These are phyloP conservation scores for Trinorchestia longiramus DNA, from an alignment of 1,140 invertebrate genomes.

Conservation along the genomic window DNA sequence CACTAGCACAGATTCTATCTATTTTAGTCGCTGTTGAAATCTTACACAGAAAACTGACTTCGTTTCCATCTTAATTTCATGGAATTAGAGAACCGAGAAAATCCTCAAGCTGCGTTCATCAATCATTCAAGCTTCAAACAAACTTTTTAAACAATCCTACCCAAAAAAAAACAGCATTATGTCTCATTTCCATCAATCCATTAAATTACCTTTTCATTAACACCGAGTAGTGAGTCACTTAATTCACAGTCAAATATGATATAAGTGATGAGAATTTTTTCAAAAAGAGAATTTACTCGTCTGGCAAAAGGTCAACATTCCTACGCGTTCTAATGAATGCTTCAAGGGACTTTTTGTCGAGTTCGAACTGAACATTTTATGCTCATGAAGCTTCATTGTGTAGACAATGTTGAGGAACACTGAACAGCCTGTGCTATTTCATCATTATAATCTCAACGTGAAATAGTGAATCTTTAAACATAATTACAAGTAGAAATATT, in stretches of 20 bases:
- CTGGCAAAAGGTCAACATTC: neutral
- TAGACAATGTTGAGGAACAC: neutral
- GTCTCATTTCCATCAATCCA: neutral
- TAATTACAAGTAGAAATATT: too few species aligned
- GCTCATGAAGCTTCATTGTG: neutral
- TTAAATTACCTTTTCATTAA: neutral
- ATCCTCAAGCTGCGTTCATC: neutral
- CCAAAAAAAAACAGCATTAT: neutral
- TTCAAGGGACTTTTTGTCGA: neutral
- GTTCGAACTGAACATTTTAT: neutral
- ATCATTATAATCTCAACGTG: neutral
- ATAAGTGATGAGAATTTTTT: neutral
- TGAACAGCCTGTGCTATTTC: neutral
- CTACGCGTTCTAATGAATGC: neutral
- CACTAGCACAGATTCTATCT: neutral
- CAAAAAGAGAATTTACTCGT: neutral
- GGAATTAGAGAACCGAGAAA: neutral
- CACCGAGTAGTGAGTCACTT: neutral
- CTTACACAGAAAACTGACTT: neutral
- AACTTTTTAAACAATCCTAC: neutral
- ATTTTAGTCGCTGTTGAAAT: neutral
- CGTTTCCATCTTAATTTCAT: neutral
- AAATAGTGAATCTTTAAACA: neutral
- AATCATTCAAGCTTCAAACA: neutral
- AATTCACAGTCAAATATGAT: neutral